phyloP scores from a whole-genome alignment of 2,888 invertebrate genomes.

The Zaprionus bogoriensis region DNA sequence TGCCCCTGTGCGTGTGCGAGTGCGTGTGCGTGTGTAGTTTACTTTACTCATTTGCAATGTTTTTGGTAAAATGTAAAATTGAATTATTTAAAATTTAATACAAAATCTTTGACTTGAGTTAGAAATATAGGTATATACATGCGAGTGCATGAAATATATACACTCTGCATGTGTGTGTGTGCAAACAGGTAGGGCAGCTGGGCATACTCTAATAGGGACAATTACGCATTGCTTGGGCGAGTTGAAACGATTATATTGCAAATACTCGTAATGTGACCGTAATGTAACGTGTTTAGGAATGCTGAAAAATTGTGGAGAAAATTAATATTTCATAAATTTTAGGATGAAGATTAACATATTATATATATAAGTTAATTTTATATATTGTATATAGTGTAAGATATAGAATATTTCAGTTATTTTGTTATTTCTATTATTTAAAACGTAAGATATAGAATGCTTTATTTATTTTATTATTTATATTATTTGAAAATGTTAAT shows the following conservation, averaged over 20 bases:
- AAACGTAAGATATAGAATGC: background rate
- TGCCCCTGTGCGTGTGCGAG: constrained; percentile 5
- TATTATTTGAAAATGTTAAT: background rate
- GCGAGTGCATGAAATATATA: constrained; percentile 1
- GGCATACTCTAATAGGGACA: background rate
- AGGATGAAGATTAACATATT: too few species aligned
- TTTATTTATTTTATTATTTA: background rate
- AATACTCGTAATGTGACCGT: too few species aligned
- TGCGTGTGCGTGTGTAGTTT: constrained; percentile 51
- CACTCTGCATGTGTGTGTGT: constrained; percentile 18
- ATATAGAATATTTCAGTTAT: background rate
- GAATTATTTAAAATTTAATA: constrained; percentile 78
- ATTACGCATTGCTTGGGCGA: background rate
- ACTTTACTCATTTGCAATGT: constrained; percentile 74
- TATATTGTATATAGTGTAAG: too few species aligned
- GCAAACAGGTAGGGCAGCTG: constrained; percentile 17
- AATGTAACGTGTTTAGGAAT: too few species aligned
- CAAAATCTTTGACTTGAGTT: constrained; percentile 72
- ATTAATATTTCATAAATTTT: too few species aligned
- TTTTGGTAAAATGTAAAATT: constrained; percentile 77
- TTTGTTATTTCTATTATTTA: too few species aligned
- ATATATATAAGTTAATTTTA: too few species aligned
- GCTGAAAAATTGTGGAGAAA: too few species aligned
- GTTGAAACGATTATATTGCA: background rate
- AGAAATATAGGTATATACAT: constrained; percentile 34